phyloP scores from a whole-genome alignment of 2,888 invertebrate species.

The Amphiduros pacificus region DNA sequence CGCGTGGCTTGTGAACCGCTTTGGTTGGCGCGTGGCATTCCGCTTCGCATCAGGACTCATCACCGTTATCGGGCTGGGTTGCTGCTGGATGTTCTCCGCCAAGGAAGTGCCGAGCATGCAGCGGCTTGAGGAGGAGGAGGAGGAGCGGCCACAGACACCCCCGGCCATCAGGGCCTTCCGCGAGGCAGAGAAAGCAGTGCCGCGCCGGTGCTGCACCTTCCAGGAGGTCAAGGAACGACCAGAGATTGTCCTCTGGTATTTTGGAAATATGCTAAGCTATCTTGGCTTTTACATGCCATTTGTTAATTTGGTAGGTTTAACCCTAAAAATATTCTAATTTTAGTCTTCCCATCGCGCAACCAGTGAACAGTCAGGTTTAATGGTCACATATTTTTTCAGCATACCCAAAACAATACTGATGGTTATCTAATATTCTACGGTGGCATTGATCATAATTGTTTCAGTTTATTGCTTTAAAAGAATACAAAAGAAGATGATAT shows the following conservation, averaged over 20 bases:
- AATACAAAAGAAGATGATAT: too few relatives aligned
- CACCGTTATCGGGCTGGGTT: constrained; percentile 33
- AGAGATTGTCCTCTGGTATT: constrained; percentile 41
- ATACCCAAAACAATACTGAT: too few relatives aligned
- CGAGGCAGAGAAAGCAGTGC: constrained; percentile 10
- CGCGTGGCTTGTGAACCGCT: constrained; percentile 35
- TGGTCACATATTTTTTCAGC: too few relatives aligned
- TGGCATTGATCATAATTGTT: too few relatives aligned
- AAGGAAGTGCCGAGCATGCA: constrained; percentile 21
- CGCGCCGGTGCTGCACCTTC: constrained; percentile 32
- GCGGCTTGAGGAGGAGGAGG: constrained; percentile 6
- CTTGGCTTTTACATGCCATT: constrained; percentile 46
- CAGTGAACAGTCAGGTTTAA: too few relatives aligned
- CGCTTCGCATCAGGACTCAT: constrained; percentile 33
- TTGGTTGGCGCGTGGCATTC: constrained; percentile 39
- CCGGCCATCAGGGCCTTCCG: background rate
- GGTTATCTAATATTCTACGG: too few relatives aligned
- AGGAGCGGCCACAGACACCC: background rate
- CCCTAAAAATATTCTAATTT: too few relatives aligned
- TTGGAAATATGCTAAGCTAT: constrained; percentile 38
- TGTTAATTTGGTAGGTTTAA: constrained; percentile 36
- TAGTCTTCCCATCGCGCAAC: too few relatives aligned
- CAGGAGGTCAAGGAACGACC: constrained; percentile 31
- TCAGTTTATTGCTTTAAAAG: too few relatives aligned
- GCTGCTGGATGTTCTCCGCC: constrained; percentile 37